These are phyloP conservation scores for Actinostola sp. DNA, from an alignment of 92 coral and sea anemone genomes.

Conservation along the genomic window DNA sequence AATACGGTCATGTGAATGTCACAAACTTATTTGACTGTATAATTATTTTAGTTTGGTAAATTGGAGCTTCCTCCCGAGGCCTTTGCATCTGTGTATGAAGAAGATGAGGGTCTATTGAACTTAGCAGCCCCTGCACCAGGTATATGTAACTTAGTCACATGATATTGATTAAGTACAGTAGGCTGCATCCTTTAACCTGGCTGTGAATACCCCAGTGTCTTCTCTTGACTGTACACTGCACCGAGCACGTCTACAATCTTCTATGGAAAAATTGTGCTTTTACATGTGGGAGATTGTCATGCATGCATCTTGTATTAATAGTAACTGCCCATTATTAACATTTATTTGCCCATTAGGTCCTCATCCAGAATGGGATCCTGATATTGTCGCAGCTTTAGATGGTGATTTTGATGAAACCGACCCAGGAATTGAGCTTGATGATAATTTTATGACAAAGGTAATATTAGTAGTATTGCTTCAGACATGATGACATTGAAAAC, in stretches of 20 bases:
- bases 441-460: constrained; percentile 86
- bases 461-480: no score
- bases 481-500: no score
- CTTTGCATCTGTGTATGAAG: constrained; percentile 83
- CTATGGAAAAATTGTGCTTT: no score
- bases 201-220: no score
- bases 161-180: background rate
- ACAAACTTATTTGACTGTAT: background rate
- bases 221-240: no score
- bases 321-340: background rate
- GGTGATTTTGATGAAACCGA: constrained; percentile 91
- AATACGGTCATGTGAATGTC: no score
- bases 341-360: constrained; percentile 63
- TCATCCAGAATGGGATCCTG: constrained; percentile 98
- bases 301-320: background rate
- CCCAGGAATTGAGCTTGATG: constrained; percentile 78
- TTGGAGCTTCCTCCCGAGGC: constrained; percentile 82
- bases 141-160: constrained; percentile 4
- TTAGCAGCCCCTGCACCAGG: constrained; percentile 86
- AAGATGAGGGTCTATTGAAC: constrained; percentile 84
- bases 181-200: background rate
- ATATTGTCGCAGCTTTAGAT: constrained; percentile 94
- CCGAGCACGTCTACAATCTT: no score
- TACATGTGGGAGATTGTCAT: no score
- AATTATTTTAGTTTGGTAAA: constrained; percentile 73